Evolutionary conservation across 2,888 invertebrate genomes (phyloP), one percentile per base, ranked within the genome.

Genomic region (Teleiodes luculella): DNA sequence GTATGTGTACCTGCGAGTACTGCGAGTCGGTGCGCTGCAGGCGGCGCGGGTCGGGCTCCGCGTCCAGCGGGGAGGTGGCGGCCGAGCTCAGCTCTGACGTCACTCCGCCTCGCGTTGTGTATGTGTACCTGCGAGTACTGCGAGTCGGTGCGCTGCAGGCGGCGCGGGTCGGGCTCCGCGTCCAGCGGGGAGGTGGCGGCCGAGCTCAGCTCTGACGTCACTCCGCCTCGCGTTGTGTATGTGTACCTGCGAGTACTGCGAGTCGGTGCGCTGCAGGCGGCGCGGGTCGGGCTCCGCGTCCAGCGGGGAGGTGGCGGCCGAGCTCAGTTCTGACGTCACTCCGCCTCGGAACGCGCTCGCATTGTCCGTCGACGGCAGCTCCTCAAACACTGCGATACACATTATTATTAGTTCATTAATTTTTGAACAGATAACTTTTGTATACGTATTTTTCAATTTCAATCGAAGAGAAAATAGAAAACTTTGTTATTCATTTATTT

Each of bases 301-400:
- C 64, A 83, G 67, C 16, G 88, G 90, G 57, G 87, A 82, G 37
- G 76, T 80, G 51, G 72, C 78, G 24, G 81, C 77, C 35, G 89
- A 86, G 66, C 88, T 87, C 45, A 74, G 76, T 4, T 81, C 86
- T 11, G 88, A 86, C 56, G 81, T 80, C 45, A 76, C 67, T 5
- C 80, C 86, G 11, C 88, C 87, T 0, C 87, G 76, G 67, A 84
- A 83, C 0, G 84, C 90, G 67, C 87, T 87, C 55, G 89, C 83
- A 78, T 91, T 90, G 57, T 91, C 90, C 13, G 88, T 81, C 0
- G 90, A 90, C 39, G 92, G 91, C 56, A 93, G 92, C 71, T 95
- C 95, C 70, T 95, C 95, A 75, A 95, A 95, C 54, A 95, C 95
- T 95, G 72, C 0, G 78, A 69, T n/a, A n/a, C n/a, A n/a, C n/a